Base-by-base conservation (phyloP, 2,888 invertebrate genomes). In the Cybosia mesomella region DNA sequence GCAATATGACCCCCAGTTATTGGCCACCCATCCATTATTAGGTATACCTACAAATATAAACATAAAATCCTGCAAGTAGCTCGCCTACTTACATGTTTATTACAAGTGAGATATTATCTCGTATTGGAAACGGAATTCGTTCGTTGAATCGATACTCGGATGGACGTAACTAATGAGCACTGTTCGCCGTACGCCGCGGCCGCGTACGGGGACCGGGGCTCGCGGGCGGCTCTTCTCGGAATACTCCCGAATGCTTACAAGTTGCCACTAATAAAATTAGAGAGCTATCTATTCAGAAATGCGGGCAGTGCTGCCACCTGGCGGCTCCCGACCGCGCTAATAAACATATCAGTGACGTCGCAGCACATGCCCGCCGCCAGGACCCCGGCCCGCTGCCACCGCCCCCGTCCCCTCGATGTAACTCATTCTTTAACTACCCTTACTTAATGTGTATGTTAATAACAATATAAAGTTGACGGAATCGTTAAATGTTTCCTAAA, bases 251-350 rank as follows among this genome's bases (percentile, higher is more conserved):
- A 83, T 73, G 71, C 78, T 73, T 74, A 79, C 71, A 73, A 79
- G 76, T 74, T 75, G 73, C 69, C 73, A 76, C 76, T 82, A 82
- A 86, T 87, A 86, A 88, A 85, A 91, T 91, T 89, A 89, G 85
- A 85, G 85, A 85, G 84, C 82, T 89, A 91, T 90, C 89, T 91
- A 91, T 92, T 88, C 87, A 87, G 91, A 89, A 88, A 89, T 89
- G 83, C 86, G 85, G 84, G 85, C 85, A 83, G 86, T 82, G 85
- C 75, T 73, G 71, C 72, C 89, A 88, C 83, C 90, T 89, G 90
- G 87, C 83, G 82, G 82, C 83, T 73, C 77, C 83, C 78, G 75
- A 73, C 66, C 75, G 77, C 73, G 77, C 79, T 84, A 80, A 85
- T 85, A 84, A 84, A 87, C 86, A 85, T 86, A 85, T 86, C 86